phyloP scores from a whole-genome alignment of 1,140 invertebrate genomes.

The Drosophila bipectinata region DNA sequence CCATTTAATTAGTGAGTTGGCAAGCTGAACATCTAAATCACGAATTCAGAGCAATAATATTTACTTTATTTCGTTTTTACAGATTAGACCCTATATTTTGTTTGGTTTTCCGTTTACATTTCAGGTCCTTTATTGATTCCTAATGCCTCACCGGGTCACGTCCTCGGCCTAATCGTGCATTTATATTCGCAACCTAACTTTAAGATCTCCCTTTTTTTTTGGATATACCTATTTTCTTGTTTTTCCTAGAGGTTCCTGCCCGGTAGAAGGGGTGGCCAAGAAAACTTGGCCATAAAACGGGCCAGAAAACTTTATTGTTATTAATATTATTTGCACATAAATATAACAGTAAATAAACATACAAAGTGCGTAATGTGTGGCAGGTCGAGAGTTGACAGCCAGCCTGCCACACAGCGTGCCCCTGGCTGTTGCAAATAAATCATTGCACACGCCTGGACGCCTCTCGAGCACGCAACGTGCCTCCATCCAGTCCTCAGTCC shows the following conservation, averaged over 20 bases:
- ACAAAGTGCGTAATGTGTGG: constrained; percentile 31
- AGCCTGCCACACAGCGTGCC: constrained; percentile 16
- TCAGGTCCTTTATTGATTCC: constrained; percentile 13
- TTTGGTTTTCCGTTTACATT: constrained; percentile 15
- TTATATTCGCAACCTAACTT: constrained; percentile 47
- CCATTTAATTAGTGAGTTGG: constrained; percentile 20
- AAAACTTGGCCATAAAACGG: constrained; percentile 55
- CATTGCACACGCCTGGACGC: constrained; percentile 63
- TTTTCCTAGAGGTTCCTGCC: not conserved
- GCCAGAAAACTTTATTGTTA: constrained; percentile 59
- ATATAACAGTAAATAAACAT: constrained; percentile 55
- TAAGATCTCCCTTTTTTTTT: constrained; percentile 17
- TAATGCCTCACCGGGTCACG: constrained; percentile 17
- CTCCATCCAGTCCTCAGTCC: constrained; percentile 11
- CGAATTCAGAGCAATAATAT: not conserved
- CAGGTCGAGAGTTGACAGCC: constrained; percentile 46
- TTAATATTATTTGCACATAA: constrained; percentile 63
- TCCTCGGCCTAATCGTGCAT: constrained; percentile 44
- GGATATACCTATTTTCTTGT: constrained; percentile 22
- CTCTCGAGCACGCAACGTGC: constrained; percentile 48
- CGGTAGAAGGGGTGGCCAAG: not conserved
- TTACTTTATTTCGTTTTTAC: constrained; percentile 15
- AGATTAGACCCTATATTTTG: not conserved
- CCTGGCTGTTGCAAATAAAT: constrained; percentile 54
- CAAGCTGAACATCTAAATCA: not conserved